Conservation (phyloP, 1,140 invertebrate genomes). For the Leptonema lineaticorne region DNA sequence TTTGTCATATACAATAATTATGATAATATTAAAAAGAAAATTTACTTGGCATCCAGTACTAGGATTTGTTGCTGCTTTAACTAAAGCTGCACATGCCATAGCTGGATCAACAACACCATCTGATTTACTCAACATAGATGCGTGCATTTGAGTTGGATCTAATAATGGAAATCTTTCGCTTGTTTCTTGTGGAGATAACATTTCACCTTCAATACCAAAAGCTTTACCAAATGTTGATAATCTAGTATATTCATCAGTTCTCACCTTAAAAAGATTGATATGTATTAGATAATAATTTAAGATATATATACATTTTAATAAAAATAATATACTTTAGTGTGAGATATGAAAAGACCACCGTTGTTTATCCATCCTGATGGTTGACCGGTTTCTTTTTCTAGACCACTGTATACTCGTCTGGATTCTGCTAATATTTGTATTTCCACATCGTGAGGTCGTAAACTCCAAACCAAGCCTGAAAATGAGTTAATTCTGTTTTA, state of each 20-base stretch:
- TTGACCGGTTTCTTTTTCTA: conserved; percentile 77
- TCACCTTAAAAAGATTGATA: conserved; percentile 58
- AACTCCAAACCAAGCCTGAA: conserved; percentile 76
- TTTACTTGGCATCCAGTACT: conserved; percentile 68
- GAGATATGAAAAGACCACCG: conserved; percentile 84
- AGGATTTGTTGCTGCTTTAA: conserved; percentile 66
- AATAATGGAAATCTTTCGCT: conserved; percentile 78
- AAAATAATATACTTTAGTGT: conserved; percentile 61
- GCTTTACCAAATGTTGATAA: conserved; percentile 76
- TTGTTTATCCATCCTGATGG: conserved; percentile 85
- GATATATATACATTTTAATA: conserved; percentile 54
- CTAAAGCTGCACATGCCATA: conserved; percentile 74
- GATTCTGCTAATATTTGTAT: conserved; percentile 74
- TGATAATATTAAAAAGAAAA: background rate
- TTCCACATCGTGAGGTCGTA: conserved; percentile 80
- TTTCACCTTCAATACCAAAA: conserved; percentile 72
- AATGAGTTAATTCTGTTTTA: background rate
- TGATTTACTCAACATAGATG: conserved; percentile 75
- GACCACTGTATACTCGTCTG: conserved; percentile 61
- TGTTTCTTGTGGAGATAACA: conserved; percentile 71
- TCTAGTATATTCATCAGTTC: conserved; percentile 81
- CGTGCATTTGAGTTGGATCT: conserved; percentile 70
- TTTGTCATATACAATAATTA: background rate
- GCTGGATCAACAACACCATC: conserved; percentile 83
- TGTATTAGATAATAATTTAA: conserved; percentile 3